phyloP scores from a whole-genome alignment of 2,888 invertebrate genomes.

The Ischnura elegans region DNA sequence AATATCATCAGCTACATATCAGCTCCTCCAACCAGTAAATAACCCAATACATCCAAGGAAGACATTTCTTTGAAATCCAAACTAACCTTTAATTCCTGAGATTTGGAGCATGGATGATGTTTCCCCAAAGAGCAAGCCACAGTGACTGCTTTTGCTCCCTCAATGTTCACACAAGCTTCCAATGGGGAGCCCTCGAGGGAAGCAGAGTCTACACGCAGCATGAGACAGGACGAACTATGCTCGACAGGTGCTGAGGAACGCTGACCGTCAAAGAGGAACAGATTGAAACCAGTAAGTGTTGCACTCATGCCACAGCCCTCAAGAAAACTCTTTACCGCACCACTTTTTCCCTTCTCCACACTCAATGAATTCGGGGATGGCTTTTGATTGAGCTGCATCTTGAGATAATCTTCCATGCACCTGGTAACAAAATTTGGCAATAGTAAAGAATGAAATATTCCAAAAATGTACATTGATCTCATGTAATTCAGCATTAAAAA shows the following conservation, averaged over 20 bases:
- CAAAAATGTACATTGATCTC: no score
- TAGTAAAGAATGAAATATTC: no score
- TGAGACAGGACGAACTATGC: slow-evolving; percentile 81
- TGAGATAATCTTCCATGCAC: slow-evolving; percentile 75
- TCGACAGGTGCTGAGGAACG: background rate
- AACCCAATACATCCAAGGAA: background rate
- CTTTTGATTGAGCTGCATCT: slow-evolving; percentile 36
- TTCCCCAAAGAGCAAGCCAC: slow-evolving; percentile 80
- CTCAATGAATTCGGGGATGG: background rate
- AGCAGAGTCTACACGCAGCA: slow-evolving; percentile 84
- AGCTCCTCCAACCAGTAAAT: background rate
- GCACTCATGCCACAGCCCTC: slow-evolving; percentile 64
- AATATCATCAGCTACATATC: background rate
- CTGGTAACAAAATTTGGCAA: slow-evolving; percentile 75
- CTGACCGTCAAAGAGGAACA: slow-evolving; percentile 68
- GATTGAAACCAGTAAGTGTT: slow-evolving; percentile 49
- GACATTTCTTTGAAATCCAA: background rate
- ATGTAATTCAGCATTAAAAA: no score
- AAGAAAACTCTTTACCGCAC: background rate
- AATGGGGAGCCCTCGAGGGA: slow-evolving; percentile 81
- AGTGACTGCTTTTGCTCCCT: slow-evolving; percentile 83
- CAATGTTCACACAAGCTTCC: slow-evolving; percentile 81
- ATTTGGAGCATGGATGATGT: slow-evolving; percentile 78
- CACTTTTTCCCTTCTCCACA: background rate
- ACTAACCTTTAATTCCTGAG: slow-evolving; percentile 78